Conservation (phyloP, 1,140 invertebrate genomes). For the Epicauta chinensis region DNA sequence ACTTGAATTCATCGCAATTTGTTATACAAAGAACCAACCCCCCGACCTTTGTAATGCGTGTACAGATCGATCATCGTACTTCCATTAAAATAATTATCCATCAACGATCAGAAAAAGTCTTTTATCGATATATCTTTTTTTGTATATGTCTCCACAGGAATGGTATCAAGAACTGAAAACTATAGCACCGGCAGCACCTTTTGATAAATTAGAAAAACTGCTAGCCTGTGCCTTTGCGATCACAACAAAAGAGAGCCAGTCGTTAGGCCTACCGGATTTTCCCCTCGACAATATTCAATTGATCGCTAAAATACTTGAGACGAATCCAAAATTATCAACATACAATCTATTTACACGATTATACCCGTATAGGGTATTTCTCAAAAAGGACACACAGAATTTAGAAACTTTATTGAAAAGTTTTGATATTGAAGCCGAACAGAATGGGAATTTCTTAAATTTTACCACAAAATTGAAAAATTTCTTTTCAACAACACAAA, state of each 20-base stretch:
- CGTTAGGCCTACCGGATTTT: constrained; percentile 80
- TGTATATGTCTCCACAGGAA: constrained; percentile 30
- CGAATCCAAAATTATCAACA: constrained; percentile 56
- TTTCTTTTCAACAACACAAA: constrained; percentile 1
- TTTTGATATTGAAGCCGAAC: constrained; percentile 12
- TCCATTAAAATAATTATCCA: too few relatives aligned
- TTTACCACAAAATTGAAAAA: constrained; percentile 38
- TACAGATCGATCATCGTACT: too few relatives aligned
- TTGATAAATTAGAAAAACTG: constrained; percentile 58
- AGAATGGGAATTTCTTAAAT: constrained; percentile 53
- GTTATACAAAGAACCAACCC: too few relatives aligned
- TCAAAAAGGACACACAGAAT: constrained; percentile 59
- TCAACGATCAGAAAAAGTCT: too few relatives aligned
- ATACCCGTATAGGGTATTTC: constrained; percentile 78
- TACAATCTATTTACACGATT: constrained; percentile 64
- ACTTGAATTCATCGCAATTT: too few relatives aligned
- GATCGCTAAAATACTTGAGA: constrained; percentile 66
- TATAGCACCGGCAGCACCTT: constrained; percentile 51
- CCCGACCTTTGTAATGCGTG: too few relatives aligned
- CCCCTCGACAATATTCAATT: constrained; percentile 74
- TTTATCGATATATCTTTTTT: too few relatives aligned
- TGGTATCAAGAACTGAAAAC: constrained; percentile 44
- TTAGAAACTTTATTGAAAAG: constrained; percentile 25
- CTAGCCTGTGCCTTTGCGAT: constrained; percentile 72
- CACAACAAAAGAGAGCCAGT: constrained; percentile 58